Conservation (phyloP, 1,140 invertebrate species). For the Alviniconcha marisindica region DNA sequence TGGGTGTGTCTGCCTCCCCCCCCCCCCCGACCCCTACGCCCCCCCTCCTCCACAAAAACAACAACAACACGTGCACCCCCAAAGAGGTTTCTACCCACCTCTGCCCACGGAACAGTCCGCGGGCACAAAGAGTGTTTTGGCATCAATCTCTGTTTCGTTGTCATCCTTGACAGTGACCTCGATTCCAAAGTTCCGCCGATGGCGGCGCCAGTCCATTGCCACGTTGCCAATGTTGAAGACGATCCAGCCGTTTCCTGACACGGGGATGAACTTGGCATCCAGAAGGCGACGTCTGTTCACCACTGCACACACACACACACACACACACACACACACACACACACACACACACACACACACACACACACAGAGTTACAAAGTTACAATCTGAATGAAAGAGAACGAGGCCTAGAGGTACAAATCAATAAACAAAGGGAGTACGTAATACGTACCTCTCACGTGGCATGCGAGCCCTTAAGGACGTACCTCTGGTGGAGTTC, state of each 20-base stretch:
- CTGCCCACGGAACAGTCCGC: constrained; percentile 21
- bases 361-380: neutral
- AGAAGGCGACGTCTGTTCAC: constrained; percentile 36
- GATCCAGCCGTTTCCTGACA: constrained; percentile 28
- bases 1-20: too few relatives aligned
- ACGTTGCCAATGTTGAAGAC: constrained; percentile 35
- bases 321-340: neutral
- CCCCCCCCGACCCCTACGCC: too few relatives aligned
- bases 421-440: too few relatives aligned
- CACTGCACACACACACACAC: neutral
- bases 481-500: too few relatives aligned
- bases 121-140: constrained; percentile 29
- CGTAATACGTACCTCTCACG: too few relatives aligned
- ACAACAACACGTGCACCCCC: too few relatives aligned
- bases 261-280: constrained; percentile 37
- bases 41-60: too few relatives aligned
- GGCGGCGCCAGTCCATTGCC: constrained; percentile 32
- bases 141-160: constrained; percentile 37
- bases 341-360: neutral
- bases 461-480: too few relatives aligned
- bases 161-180: constrained; percentile 41
- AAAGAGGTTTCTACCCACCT: constrained; percentile 35
- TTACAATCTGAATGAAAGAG: neutral
- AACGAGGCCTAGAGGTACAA: neutral
- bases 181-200: constrained; percentile 39